These are phyloP conservation scores for Anoplius nigerrimus DNA, from an alignment of 2,888 invertebrate genomes.

Conservation along the genomic window DNA sequence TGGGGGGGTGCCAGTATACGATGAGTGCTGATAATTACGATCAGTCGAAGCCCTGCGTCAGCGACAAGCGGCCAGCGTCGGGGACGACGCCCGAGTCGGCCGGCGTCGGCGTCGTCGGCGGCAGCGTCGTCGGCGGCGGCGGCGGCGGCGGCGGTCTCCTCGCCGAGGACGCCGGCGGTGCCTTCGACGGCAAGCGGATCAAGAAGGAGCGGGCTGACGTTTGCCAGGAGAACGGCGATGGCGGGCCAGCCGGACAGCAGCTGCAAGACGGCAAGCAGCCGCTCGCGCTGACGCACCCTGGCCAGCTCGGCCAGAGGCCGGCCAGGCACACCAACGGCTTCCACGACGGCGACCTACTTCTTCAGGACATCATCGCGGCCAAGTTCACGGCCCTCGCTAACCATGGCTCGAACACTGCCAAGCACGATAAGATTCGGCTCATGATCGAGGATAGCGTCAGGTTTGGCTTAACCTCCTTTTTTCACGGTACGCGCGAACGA, in stretches of 20 bases:
- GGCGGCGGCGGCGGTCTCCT: not conserved
- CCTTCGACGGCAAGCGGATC: conserved; percentile 65
- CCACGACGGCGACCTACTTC: conserved; percentile 62
- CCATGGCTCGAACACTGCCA: conserved; percentile 56
- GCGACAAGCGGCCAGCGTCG: conserved; percentile 43
- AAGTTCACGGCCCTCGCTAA: conserved; percentile 64
- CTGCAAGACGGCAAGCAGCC: conserved; percentile 38
- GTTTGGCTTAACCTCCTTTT: conserved; percentile 68
- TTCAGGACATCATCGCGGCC: conserved; percentile 68
- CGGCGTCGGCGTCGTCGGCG: not conserved
- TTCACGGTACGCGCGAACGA: not conserved
- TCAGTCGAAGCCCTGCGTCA: conserved; percentile 60
- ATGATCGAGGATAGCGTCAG: conserved; percentile 82
- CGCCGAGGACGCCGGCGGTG: conserved; percentile 47
- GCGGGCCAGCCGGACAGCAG: conserved; percentile 26
- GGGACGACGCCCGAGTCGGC: not conserved
- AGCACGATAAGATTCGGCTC: conserved; percentile 77
- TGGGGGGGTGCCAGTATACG: conserved; percentile 41
- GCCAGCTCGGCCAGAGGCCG: conserved; percentile 11
- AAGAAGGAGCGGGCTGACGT: conserved; percentile 62
- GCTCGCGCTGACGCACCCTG: not conserved
- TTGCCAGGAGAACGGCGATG: conserved; percentile 46
- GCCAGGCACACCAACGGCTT: conserved; percentile 64
- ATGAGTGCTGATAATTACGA: conserved; percentile 68
- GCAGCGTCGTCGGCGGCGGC: conserved; percentile 2